phyloP scores from a whole-genome alignment of 2,113 vertebrate species.

The Ageneiosus marmoratus region DNA sequence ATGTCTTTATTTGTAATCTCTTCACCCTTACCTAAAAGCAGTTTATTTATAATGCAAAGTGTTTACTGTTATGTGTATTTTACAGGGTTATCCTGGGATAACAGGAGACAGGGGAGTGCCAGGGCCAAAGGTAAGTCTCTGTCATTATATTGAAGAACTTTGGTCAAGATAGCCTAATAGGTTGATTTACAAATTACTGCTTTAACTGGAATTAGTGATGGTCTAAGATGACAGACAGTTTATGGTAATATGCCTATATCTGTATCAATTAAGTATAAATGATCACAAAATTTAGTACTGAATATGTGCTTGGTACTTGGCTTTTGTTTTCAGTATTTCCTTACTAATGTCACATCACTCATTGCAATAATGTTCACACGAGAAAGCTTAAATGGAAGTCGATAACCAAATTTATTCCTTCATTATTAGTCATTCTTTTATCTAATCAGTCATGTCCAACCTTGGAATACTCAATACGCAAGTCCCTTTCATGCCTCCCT shows the following conservation, averaged over 20 bases:
- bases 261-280: neutral
- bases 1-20: neutral
- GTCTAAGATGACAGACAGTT: neutral
- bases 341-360: neutral
- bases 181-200: neutral
- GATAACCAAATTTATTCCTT: too few species aligned
- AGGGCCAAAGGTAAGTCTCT: conserved; percentile 60
- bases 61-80: conserved; percentile 23
- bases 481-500: too few species aligned
- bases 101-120: conserved; percentile 52
- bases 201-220: neutral
- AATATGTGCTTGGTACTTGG: neutral
- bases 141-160: neutral
- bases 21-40: neutral
- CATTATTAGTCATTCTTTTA: neutral
- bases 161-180: neutral
- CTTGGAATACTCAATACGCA: too few species aligned
- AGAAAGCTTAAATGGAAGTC: neutral
- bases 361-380: neutral
- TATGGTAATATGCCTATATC: neutral
- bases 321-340: neutral
- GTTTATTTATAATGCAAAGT: neutral
- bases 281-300: neutral
- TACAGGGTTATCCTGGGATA: conserved; percentile 69
- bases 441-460: too few species aligned